Evolutionary conservation across 2,797 vertebrate genomes (phyloP).

Genomic region (Valencia hispanica): DNA sequence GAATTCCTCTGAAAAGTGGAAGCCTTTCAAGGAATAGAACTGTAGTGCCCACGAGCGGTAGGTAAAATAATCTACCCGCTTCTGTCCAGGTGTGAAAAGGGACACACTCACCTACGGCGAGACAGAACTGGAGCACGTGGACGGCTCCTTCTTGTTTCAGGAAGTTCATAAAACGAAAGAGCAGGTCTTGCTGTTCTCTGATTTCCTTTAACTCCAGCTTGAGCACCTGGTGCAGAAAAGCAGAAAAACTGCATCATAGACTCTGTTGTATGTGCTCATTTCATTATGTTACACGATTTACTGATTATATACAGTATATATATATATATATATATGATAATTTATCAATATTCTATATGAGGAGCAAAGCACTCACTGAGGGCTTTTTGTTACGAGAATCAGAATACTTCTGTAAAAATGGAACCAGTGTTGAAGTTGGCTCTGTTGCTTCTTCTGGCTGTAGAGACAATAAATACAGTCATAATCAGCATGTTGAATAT

Average conservation of each 20-base stretch:
- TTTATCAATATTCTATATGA: neutral
- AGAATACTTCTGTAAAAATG: slow-evolving; percentile 94
- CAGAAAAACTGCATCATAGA: neutral
- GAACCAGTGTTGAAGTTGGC: slow-evolving; percentile 86
- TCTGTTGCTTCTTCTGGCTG: slow-evolving; percentile 93
- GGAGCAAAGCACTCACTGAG: slow-evolving; percentile 81
- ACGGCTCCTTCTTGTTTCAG: slow-evolving; percentile 96
- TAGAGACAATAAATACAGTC: slow-evolving; percentile 19
- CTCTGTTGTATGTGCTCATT: neutral
- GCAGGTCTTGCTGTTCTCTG: slow-evolving; percentile 93
- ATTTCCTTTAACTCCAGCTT: slow-evolving; percentile 96
- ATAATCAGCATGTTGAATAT: neutral
- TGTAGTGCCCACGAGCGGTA: neutral
- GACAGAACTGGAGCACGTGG: slow-evolving; percentile 96
- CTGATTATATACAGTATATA: neutral
- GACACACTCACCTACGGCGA: slow-evolving; percentile 89
- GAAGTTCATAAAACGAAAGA: slow-evolving; percentile 99
- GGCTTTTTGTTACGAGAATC: slow-evolving; percentile 90
- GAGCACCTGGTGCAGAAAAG: slow-evolving; percentile 79
- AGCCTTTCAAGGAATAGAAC: neutral
- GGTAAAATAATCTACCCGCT: neutral
- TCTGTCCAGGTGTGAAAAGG: neutral
- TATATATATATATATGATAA: no score
- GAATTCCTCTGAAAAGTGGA: slow-evolving; percentile 89
- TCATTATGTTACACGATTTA: neutral